phyloP scores from a whole-genome alignment of 2,113 vertebrate genomes.

The Brachirus orientalis region DNA sequence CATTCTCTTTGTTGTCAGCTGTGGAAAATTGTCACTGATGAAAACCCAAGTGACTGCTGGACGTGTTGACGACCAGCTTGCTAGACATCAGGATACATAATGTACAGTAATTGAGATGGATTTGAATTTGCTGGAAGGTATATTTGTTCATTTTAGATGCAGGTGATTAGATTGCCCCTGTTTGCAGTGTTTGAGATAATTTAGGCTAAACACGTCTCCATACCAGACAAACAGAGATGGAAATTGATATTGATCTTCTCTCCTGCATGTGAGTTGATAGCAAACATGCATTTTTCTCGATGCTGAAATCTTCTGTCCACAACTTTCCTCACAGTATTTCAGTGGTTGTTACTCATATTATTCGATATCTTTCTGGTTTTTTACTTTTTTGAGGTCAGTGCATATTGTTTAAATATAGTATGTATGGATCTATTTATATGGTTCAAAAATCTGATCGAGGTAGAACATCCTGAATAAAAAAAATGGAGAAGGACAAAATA shows the following conservation, averaged over 20 bases:
- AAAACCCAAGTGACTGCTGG: slow-evolving; percentile 26
- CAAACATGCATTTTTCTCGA: slow-evolving; percentile 32
- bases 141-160: slow-evolving; percentile 31
- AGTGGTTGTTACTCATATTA: slow-evolving; percentile 2
- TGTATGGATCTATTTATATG: too few species aligned
- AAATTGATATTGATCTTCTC: slow-evolving; percentile 44
- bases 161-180: slow-evolving; percentile 10
- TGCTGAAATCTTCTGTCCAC: slow-evolving; percentile 17
- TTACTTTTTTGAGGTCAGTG: slow-evolving; percentile 4
- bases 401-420: neutral
- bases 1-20: slow-evolving; percentile 32
- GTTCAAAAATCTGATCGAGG: neutral
- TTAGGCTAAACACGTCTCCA: slow-evolving; percentile 41
- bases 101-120: slow-evolving; percentile 26
- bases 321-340: neutral
- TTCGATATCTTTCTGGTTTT: neutral
- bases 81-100: slow-evolving; percentile 33
- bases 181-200: slow-evolving; percentile 54
- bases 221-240: slow-evolving; percentile 33
- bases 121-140: slow-evolving; percentile 14
- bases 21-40: slow-evolving; percentile 31
- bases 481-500: too few species aligned
- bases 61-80: slow-evolving; percentile 12
- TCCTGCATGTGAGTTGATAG: slow-evolving; percentile 26
- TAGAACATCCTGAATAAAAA: too few species aligned